phyloP scores from a whole-genome alignment of 2,797 vertebrate genomes.

The Danio jaintianensis region DNA sequence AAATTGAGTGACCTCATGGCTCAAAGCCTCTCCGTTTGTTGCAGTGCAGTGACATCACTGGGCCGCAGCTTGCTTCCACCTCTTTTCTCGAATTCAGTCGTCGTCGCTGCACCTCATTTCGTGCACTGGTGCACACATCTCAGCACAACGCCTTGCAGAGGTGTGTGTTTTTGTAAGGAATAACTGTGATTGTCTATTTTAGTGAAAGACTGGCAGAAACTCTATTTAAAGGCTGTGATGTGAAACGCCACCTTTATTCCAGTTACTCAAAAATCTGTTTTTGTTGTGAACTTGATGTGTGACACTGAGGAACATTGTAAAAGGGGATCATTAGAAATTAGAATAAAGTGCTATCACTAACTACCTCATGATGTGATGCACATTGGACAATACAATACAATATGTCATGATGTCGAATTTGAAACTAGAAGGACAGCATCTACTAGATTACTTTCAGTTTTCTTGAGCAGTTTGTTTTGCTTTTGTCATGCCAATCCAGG shows the following conservation, averaged over 20 bases:
- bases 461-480: neutral
- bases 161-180: slow-evolving; percentile 19
- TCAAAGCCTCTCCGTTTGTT: slow-evolving; percentile 15
- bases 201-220: slow-evolving; percentile 14
- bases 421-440: neutral
- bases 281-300: neutral
- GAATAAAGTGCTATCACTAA: neutral
- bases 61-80: neutral
- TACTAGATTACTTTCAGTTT: neutral
- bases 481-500: neutral
- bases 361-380: neutral
- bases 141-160: slow-evolving; percentile 11
- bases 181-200: slow-evolving; percentile 27
- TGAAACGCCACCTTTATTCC: slow-evolving; percentile 21
- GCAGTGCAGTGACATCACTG: slow-evolving; percentile 30
- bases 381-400: neutral
- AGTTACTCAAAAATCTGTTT: neutral
- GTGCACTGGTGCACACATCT: slow-evolving; percentile 16
- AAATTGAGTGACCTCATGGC: slow-evolving; percentile 49
- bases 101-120: slow-evolving; percentile 38
- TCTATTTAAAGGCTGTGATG: slow-evolving; percentile 31
- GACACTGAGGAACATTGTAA: neutral
- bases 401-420: neutral
- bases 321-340: slow-evolving; percentile 13
- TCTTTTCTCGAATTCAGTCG: slow-evolving; percentile 4